Percentiles rank a stretch among this genome's conserved stretches.
These are phyloP conservation scores for Neria commutata DNA, from an alignment of 2,888 invertebrate genomes.

Conservation along the genomic window DNA sequence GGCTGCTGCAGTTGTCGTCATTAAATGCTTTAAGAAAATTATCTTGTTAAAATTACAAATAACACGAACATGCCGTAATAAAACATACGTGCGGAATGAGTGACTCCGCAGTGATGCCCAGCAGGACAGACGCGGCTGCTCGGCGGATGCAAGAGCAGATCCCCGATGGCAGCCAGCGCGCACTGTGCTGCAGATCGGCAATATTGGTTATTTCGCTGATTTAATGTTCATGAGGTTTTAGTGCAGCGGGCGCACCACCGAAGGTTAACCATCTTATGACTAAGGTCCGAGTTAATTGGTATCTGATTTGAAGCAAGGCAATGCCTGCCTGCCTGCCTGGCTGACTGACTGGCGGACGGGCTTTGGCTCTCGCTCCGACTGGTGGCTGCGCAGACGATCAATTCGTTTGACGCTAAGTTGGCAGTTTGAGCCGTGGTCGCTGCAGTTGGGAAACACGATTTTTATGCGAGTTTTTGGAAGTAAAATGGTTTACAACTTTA, in stretches of 20 bases:
- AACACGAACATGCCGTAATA: conserved; percentile 57
- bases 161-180: background rate
- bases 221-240: conserved; percentile 20
- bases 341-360: conserved; percentile 13
- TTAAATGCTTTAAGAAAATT: conserved; percentile 60
- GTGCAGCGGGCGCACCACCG: conserved; percentile 7
- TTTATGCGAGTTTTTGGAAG: conserved; percentile 45
- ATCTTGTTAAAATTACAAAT: conserved; percentile 62
- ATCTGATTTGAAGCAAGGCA: conserved; percentile 35
- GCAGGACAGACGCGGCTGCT: background rate
- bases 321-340: conserved; percentile 11
- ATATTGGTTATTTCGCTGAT: conserved; percentile 6
- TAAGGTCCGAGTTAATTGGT: conserved; percentile 34
- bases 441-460: conserved; percentile 40
- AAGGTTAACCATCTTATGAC: background rate
- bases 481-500: conserved; percentile 51
- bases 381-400: conserved; percentile 12
- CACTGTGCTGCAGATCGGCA: background rate
- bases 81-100: conserved; percentile 51
- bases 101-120: conserved; percentile 36
- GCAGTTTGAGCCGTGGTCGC: no score
- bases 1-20: conserved; percentile 37
- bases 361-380: conserved; percentile 9
- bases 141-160: background rate
- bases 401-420: conserved; percentile 21